Evolutionary conservation across 1,140 invertebrate genomes (phyloP).

Genomic region (Cataglyphis hispanica): DNA sequence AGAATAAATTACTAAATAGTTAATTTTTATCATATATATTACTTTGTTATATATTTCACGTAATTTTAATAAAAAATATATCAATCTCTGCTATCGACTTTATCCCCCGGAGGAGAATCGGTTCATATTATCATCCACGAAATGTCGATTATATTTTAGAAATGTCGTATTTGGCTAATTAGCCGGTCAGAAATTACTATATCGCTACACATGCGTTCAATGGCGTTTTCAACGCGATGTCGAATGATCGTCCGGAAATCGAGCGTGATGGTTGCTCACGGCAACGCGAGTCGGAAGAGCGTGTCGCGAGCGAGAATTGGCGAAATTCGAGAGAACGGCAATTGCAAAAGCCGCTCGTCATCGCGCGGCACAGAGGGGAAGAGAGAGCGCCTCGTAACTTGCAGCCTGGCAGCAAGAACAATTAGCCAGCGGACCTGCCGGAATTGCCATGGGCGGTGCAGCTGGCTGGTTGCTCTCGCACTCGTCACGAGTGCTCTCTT

Average conservation of each 20-base stretch:
- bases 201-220: background rate
- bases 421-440: constrained; percentile 68
- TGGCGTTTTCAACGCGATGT: constrained; percentile 12
- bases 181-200: constrained; percentile 10
- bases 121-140: background rate
- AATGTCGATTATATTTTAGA: background rate
- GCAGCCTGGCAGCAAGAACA: constrained; percentile 61
- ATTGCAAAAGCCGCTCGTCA: constrained; percentile 58
- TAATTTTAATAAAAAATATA: background rate
- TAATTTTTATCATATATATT: background rate
- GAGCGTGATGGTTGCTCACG: constrained; percentile 22
- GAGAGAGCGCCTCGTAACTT: constrained; percentile 45
- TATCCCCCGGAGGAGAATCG: background rate
- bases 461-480: constrained; percentile 59
- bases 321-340: constrained; percentile 56
- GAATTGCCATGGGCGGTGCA: constrained; percentile 70
- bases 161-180: constrained; percentile 4
- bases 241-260: constrained; percentile 33
- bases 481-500: constrained; percentile 49
- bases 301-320: constrained; percentile 36
- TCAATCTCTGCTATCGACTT: too few species aligned
- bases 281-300: constrained; percentile 40
- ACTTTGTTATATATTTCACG: background rate
- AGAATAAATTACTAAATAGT: background rate
- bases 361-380: background rate